phyloP scores from a whole-genome alignment of 2,888 invertebrate species.

The Scotopteryx bipunctaria region DNA sequence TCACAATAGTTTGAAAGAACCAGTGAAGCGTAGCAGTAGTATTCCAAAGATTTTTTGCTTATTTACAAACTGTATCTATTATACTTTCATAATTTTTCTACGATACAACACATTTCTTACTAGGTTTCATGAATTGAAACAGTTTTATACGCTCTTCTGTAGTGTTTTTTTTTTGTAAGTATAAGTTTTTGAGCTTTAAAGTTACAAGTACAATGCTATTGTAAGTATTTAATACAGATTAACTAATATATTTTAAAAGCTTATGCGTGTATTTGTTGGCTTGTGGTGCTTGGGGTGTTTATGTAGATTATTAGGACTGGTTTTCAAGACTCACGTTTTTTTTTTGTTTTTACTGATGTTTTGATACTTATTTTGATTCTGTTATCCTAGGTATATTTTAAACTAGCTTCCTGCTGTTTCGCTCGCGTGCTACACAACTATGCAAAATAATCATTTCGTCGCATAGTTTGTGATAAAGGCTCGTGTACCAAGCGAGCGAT shows the following conservation, averaged over 20 bases:
- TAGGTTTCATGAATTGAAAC: background rate
- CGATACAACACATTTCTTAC: background rate
- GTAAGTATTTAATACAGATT: conserved; percentile 46
- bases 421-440: too few relatives aligned
- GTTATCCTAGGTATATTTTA: too few relatives aligned
- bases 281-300: conserved; percentile 77
- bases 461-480: too few relatives aligned
- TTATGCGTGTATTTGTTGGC: conserved; percentile 64
- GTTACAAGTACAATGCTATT: conserved; percentile 71
- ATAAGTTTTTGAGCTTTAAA: conserved; percentile 76
- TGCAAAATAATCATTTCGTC: too few relatives aligned
- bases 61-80: conserved; percentile 52
- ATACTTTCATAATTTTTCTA: background rate
- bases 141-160: background rate
- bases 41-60: conserved; percentile 70
- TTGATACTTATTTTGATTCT: too few relatives aligned
- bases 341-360: too few relatives aligned
- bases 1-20: too few relatives aligned
- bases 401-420: too few relatives aligned
- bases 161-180: conserved; percentile 18
- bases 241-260: conserved; percentile 66
- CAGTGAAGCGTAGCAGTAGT: too few relatives aligned
- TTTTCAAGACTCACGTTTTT: conserved; percentile 14
- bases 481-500: too few relatives aligned
- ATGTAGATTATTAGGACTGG: conserved; percentile 50